Evolutionary conservation across 1,140 invertebrate species (phyloP).

Genomic region (Anastrepha obliqua): DNA sequence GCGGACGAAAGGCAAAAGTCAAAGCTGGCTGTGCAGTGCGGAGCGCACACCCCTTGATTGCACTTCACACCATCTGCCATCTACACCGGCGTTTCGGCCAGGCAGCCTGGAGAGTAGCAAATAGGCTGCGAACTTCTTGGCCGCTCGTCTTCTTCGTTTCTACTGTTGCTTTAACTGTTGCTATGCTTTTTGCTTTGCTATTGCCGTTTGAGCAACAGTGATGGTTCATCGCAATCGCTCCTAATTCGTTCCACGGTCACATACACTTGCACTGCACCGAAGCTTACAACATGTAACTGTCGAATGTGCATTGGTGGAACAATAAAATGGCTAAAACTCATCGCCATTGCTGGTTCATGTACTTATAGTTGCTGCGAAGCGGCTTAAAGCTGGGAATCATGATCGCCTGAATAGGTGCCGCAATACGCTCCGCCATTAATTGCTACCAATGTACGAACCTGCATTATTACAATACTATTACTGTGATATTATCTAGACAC

Average conservation of each 20-base stretch:
- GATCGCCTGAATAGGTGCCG: background rate
- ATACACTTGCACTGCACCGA: background rate
- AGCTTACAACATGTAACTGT: background rate
- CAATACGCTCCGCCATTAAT: conserved; percentile 19
- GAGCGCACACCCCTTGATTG: conserved; percentile 32
- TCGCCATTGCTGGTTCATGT: background rate
- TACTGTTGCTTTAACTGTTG: background rate
- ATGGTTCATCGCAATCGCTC: conserved; percentile 14
- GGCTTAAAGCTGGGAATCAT: background rate
- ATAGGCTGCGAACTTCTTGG: conserved; percentile 21
- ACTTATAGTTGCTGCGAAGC: background rate
- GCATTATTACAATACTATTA: conserved; percentile 14
- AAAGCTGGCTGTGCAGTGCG: background rate
- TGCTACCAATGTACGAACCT: background rate
- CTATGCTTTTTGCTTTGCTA: background rate
- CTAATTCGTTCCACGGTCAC: conserved; percentile 29
- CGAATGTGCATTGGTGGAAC: background rate
- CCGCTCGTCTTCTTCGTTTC: background rate
- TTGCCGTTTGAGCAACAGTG: background rate
- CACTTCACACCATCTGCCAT: conserved; percentile 40
- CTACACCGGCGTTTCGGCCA: background rate
- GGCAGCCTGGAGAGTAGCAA: conserved; percentile 13
- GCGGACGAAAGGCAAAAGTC: conserved; percentile 20
- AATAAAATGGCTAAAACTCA: conserved; percentile 49
- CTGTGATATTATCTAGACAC: background rate